A percentile compares a stretch with the other conserved stretches of the same genome.
Evolutionary conservation across 2,888 invertebrate genomes (phyloP).

Genomic region (Toxonevra muliebris): DNA sequence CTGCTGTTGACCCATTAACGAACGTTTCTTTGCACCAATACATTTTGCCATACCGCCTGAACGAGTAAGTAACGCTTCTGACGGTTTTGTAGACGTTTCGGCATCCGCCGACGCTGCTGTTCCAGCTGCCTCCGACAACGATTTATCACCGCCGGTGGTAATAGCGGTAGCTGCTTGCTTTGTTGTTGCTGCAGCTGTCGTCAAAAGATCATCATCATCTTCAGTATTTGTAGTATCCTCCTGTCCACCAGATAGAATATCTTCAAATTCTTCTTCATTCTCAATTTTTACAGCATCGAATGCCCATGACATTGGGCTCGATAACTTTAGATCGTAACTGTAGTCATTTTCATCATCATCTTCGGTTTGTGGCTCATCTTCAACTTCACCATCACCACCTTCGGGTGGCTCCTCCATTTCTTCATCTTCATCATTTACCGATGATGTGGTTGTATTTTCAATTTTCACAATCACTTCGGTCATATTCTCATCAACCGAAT

Average conservation of each 20-base stretch:
- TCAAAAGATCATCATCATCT: conserved; percentile 57
- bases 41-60: not conserved
- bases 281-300: conserved; percentile 63
- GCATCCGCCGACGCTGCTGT: conserved; percentile 14
- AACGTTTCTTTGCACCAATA: conserved; percentile 25
- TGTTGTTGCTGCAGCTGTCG: conserved; percentile 52
- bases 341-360: conserved; percentile 52
- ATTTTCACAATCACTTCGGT: conserved; percentile 63
- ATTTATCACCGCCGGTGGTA: not conserved
- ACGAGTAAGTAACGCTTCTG: not conserved
- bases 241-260: conserved; percentile 51
- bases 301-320: conserved; percentile 64
- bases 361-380: conserved; percentile 27
- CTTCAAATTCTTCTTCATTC: conserved; percentile 61
- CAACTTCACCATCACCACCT: conserved; percentile 33
- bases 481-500: conserved; percentile 57
- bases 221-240: conserved; percentile 55
- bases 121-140: not conserved
- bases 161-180: conserved; percentile 48
- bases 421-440: conserved; percentile 51
- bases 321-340: conserved; percentile 63
- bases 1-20: conserved; percentile 30
- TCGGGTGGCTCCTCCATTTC: conserved; percentile 55
- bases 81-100: conserved; percentile 10
- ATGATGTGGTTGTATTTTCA: conserved; percentile 53